Percentiles rank a stretch among this genome's conserved stretches.
Evolutionary conservation across 2,888 invertebrate genomes (phyloP).

Genomic region (Aporophyla lueneburgensis): DNA sequence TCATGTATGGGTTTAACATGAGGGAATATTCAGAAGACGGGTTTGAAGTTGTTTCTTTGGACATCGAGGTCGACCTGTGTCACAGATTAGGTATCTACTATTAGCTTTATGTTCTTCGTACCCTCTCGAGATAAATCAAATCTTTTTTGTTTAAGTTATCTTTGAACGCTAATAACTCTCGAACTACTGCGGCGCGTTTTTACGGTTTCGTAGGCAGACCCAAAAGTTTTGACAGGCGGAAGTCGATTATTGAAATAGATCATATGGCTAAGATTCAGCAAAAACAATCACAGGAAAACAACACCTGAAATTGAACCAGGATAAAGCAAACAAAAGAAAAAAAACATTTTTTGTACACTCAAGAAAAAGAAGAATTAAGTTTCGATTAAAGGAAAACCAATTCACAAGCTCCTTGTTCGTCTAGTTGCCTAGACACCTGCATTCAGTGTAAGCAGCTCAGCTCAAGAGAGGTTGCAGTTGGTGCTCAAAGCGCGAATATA

Average conservation of each 20-base stretch:
- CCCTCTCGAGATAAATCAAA: not conserved
- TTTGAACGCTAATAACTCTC: too few species aligned
- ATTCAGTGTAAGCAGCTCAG: constrained; percentile 39
- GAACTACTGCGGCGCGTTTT: not conserved
- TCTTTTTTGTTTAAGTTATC: not conserved
- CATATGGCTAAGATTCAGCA: not conserved
- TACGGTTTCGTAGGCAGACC: too few species aligned
- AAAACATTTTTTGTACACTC: not conserved
- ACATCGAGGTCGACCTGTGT: constrained; percentile 21
- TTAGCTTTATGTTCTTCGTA: not conserved
- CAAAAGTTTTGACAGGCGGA: not conserved
- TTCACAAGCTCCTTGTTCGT: not conserved
- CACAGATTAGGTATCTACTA: constrained; percentile 6
- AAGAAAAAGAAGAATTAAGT: not conserved
- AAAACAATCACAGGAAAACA: not conserved
- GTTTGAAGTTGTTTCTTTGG: constrained; percentile 6
- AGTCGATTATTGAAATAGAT: not conserved
- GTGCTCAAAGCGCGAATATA: constrained; percentile 47
- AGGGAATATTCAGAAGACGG: constrained; percentile 52
- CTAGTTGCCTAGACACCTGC: constrained; percentile 4
- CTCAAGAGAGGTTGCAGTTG: constrained; percentile 1
- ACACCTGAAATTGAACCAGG: not conserved
- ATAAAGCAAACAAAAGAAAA: too few species aligned
- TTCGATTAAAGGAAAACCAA: constrained; percentile 17
- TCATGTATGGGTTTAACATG: constrained; percentile 48